Evolutionary conservation across 2,888 invertebrate genomes (phyloP).

Genomic region (Eupithecia abbreviata): DNA sequence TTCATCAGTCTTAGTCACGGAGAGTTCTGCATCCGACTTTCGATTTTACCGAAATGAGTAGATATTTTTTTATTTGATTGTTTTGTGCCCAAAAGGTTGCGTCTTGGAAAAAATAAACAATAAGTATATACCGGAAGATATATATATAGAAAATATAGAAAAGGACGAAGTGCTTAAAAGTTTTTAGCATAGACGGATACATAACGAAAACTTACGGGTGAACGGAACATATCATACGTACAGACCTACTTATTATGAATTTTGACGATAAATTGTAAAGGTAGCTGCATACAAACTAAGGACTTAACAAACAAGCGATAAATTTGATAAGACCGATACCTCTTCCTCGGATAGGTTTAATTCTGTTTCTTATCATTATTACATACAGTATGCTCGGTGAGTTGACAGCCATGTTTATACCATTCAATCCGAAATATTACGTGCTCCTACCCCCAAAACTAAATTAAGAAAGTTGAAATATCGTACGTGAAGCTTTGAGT

Average conservation of each 20-base stretch:
- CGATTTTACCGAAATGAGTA: not conserved
- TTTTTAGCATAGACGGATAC: not conserved
- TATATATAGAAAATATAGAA: too few relatives aligned
- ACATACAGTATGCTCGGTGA: slow-evolving; percentile 51
- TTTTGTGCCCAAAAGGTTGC: too few relatives aligned
- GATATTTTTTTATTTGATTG: not conserved
- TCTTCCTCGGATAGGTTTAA: slow-evolving; percentile 50
- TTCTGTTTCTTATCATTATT: slow-evolving; percentile 71
- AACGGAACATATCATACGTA: not conserved
- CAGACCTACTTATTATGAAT: not conserved
- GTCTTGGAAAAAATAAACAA: not conserved
- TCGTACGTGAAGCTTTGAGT: slow-evolving; percentile 29
- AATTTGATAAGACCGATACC: slow-evolving; percentile 71
- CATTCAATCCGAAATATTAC: slow-evolving; percentile 2
- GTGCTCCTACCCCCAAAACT: slow-evolving; percentile 32
- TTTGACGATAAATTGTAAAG: not conserved
- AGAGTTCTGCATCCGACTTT: not conserved
- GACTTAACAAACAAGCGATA: slow-evolving; percentile 73
- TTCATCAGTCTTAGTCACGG: not conserved
- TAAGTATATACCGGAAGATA: not conserved
- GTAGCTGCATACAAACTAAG: slow-evolving; percentile 42
- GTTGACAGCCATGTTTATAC: slow-evolving; percentile 37
- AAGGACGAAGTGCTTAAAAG: not conserved
- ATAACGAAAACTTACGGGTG: not conserved
- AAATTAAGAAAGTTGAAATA: slow-evolving; percentile 13